phyloP scores from a whole-genome alignment of 2,113 vertebrate genomes.

The Ptychochromis oligacanthus region DNA sequence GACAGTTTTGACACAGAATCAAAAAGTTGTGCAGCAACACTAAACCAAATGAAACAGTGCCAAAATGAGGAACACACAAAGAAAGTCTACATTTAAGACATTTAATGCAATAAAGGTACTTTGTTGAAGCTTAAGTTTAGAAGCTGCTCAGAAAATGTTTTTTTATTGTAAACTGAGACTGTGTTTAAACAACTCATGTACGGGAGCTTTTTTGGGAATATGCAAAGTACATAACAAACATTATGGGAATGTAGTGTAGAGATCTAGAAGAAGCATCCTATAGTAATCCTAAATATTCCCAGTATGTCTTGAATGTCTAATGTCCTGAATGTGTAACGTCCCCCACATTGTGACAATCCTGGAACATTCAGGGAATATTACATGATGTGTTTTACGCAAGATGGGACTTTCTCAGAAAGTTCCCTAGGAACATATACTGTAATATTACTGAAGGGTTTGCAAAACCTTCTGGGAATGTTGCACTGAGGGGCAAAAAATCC shows the following conservation, averaged over 20 bases:
- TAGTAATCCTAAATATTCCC: background rate
- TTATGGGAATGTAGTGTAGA: background rate
- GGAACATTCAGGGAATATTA: too few relatives aligned
- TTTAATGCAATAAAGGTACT: background rate
- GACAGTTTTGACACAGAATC: background rate
- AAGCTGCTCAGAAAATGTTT: background rate
- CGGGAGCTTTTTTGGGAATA: background rate
- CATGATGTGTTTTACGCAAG: too few relatives aligned
- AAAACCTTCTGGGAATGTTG: background rate
- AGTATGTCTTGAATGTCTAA: background rate
- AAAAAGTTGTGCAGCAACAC: background rate
- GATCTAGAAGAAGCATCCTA: background rate
- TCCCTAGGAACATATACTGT: background rate
- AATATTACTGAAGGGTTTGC: background rate
- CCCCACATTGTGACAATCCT: background rate
- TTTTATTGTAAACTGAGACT: background rate
- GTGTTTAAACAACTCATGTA: background rate
- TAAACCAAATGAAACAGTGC: background rate
- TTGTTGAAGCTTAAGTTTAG: background rate
- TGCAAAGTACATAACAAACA: rapidly evolving
- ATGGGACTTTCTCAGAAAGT: background rate
- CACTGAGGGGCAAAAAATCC: too few relatives aligned
- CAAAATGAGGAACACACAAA: background rate
- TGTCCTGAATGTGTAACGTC: background rate
- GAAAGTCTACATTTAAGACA: background rate